Percentiles rank a stretch among this genome's conserved stretches.
Conservation (phyloP, 2,888 invertebrate species). For the Acrobeloides nanus region DNA sequence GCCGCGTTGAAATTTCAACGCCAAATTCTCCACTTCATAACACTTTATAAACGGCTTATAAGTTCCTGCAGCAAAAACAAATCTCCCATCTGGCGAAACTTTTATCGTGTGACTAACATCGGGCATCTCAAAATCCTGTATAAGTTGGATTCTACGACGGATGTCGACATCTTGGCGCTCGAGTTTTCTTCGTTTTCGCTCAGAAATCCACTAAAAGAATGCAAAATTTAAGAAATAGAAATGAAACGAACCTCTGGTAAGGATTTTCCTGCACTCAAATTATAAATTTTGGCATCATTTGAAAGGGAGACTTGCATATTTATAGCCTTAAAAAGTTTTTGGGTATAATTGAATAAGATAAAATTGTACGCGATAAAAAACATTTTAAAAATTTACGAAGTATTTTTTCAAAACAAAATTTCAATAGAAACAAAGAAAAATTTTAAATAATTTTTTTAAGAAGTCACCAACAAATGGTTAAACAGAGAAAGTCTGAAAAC, state of each 20-base stretch:
- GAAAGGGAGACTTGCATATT: constrained; percentile 55
- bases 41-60: constrained; percentile 94
- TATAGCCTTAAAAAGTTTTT: background rate
- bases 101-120: constrained; percentile 76
- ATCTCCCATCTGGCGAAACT: constrained; percentile 82
- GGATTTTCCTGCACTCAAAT: constrained; percentile 89
- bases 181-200: constrained; percentile 55
- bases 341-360: too few species aligned
- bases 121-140: constrained; percentile 99
- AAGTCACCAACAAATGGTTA: too few species aligned
- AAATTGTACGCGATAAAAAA: too few species aligned
- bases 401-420: too few species aligned
- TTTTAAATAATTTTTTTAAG: too few species aligned
- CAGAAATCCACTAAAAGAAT: constrained; percentile 57
- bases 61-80: constrained; percentile 57
- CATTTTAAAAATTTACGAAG: too few species aligned
- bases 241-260: constrained; percentile 72
- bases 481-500: constrained; percentile 1
- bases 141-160: constrained; percentile 80
- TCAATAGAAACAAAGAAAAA: too few species aligned
- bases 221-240: background rate
- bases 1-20: constrained; percentile 93
- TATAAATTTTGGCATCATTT: constrained; percentile 94
- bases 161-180: constrained; percentile 65
- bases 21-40: constrained; percentile 88